These are phyloP conservation scores for Keiferia lycopersicella DNA, from an alignment of 2,888 invertebrate genomes.

Conservation along the genomic window DNA sequence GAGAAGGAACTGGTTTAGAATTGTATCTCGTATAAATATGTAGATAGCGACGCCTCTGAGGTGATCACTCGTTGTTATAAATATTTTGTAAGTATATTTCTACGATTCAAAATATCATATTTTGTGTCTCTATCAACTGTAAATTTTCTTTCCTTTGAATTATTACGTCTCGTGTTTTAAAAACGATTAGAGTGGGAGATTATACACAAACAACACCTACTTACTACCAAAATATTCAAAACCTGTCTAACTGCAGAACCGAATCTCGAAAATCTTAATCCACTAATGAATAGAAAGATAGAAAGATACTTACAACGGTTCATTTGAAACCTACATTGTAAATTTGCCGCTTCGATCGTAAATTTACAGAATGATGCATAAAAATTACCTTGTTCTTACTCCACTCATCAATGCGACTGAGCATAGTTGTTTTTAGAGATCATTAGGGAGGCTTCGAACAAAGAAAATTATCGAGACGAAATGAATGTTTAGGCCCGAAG, in stretches of 20 bases:
- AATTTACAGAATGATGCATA: slow-evolving; percentile 9
- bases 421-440: slow-evolving; percentile 3
- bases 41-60: slow-evolving; percentile 72
- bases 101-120: slow-evolving; percentile 56
- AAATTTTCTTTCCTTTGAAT: slow-evolving; percentile 41
- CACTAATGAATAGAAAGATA: background rate
- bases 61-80: slow-evolving; percentile 63
- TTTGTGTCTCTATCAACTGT: slow-evolving; percentile 50
- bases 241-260: background rate
- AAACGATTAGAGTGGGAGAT: slow-evolving; percentile 36
- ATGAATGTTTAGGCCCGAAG: slow-evolving; percentile 2
- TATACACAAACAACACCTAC: slow-evolving; percentile 27
- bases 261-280: slow-evolving; percentile 15
- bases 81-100: slow-evolving; percentile 57
- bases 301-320: too few species aligned
- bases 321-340: background rate
- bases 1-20: slow-evolving; percentile 70
- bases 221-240: slow-evolving; percentile 24
- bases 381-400: background rate
- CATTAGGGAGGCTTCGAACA: slow-evolving; percentile 15
- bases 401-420: background rate
- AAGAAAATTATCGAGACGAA: slow-evolving; percentile 15
- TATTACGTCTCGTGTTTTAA: slow-evolving; percentile 40
- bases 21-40: slow-evolving; percentile 72
- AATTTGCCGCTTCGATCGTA: background rate